phyloP scores from a whole-genome alignment of 2,888 invertebrate genomes.

The Ectemnius lituratus region DNA sequence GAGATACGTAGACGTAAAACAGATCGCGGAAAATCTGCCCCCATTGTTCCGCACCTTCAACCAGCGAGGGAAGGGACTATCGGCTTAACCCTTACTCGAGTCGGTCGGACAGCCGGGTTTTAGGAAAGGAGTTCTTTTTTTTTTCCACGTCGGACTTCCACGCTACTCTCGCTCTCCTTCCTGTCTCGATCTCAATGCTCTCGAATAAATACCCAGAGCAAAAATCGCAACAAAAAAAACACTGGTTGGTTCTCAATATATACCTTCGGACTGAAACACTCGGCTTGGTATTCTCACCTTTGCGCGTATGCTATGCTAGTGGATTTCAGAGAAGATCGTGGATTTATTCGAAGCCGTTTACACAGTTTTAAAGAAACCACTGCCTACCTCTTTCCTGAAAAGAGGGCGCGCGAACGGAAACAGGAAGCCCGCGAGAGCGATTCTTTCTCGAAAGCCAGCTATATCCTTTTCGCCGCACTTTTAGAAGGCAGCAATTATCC shows the following conservation, averaged over 20 bases:
- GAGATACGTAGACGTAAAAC: constrained; percentile 43
- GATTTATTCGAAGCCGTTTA: not conserved
- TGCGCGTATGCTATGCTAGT: not conserved
- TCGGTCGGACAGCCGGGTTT: constrained; percentile 41
- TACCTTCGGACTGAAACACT: not conserved
- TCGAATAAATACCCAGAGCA: not conserved
- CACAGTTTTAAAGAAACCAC: not conserved
- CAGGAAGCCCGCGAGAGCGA: not conserved
- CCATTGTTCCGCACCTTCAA: constrained; percentile 57
- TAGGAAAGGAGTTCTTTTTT: constrained; percentile 43
- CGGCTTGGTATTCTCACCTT: constrained; percentile 37
- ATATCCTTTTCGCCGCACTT: constrained; percentile 5
- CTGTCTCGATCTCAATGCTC: constrained; percentile 3
- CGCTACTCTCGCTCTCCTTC: constrained; percentile 30
- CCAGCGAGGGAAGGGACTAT: constrained; percentile 48
- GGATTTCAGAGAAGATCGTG: constrained; percentile 13
- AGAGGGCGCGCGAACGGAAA: not conserved
- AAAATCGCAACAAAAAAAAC: constrained; percentile 7
- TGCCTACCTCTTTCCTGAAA: not conserved
- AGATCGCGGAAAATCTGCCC: constrained; percentile 58
- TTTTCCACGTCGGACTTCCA: not conserved
- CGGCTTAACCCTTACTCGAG: constrained; percentile 54
- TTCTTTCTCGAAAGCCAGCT: not conserved
- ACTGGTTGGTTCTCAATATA: constrained; percentile 30
- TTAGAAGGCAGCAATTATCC: not conserved